Percentiles rank a stretch among this genome's conserved stretches.
Evolutionary conservation across 1,140 invertebrate genomes (phyloP).

Genomic region (Ephestia elutella): DNA sequence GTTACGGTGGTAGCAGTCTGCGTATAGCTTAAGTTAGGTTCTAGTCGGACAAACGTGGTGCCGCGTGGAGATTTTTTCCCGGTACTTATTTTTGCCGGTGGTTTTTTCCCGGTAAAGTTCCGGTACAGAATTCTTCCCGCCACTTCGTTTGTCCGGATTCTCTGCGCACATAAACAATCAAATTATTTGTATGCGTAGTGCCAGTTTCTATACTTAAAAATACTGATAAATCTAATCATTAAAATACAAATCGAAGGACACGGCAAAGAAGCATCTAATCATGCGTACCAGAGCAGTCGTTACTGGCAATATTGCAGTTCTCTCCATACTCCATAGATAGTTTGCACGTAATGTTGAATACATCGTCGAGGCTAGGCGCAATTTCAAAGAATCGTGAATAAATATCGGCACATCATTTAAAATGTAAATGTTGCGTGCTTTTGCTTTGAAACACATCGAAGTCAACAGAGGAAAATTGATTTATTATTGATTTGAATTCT

Average conservation of each 20-base stretch:
- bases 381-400: constrained; percentile 35
- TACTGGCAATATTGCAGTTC: constrained; percentile 1
- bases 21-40: too few relatives aligned
- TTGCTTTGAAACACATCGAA: constrained; percentile 24
- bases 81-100: too few relatives aligned
- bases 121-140: too few relatives aligned
- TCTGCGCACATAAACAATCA: too few relatives aligned
- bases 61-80: too few relatives aligned
- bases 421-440: constrained; percentile 38
- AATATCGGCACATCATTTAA: constrained; percentile 33
- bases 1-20: too few relatives aligned
- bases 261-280: not conserved
- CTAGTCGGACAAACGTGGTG: too few relatives aligned
- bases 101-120: too few relatives aligned
- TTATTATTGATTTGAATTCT: constrained; percentile 26
- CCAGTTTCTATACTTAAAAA: too few relatives aligned
- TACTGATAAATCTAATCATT: not conserved
- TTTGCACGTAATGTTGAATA: not conserved
- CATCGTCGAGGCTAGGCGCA: constrained; percentile 18
- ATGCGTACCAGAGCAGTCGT: constrained; percentile 7
- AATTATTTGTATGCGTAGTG: too few relatives aligned
- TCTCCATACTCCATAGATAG: not conserved
- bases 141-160: too few relatives aligned
- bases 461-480: constrained; percentile 27
- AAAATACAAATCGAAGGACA: not conserved